A percentile compares a stretch with the other conserved stretches of the same genome.
These are phyloP conservation scores for Tychaedon coryphoeus DNA, from an alignment of 2,113 vertebrate genomes.

Conservation along the genomic window DNA sequence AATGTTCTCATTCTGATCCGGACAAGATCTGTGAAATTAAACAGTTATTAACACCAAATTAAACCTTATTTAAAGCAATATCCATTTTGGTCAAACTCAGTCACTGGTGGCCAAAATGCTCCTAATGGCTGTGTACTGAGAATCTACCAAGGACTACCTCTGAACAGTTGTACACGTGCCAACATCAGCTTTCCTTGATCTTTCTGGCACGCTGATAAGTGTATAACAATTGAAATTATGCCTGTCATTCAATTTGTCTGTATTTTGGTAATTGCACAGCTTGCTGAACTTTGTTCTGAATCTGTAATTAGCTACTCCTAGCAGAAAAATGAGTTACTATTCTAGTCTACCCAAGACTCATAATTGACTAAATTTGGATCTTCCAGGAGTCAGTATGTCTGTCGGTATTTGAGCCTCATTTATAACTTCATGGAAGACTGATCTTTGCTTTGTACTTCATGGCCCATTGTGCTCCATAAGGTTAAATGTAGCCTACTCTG, in stretches of 20 bases:
- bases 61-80: not conserved
- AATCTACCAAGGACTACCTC: not conserved
- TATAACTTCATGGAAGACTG: constrained; percentile 5
- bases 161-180: not conserved
- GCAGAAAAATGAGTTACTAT: constrained; percentile 48
- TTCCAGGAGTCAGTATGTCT: constrained; percentile 43
- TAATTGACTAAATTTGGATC: constrained; percentile 35
- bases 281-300: constrained; percentile 44
- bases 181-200: not conserved
- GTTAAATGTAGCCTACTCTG: not conserved
- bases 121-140: not conserved
- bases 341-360: not conserved
- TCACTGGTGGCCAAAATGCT: not conserved
- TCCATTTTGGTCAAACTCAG: not conserved
- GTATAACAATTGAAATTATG: not conserved
- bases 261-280: constrained; percentile 8
- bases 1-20: not conserved
- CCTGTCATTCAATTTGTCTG: constrained; percentile 36
- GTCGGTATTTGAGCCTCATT: constrained; percentile 15
- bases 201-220: not conserved
- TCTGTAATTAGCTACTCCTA: constrained; percentile 17
- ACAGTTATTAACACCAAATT: not conserved
- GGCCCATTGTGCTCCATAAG: constrained; percentile 17
- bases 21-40: not conserved
- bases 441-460: constrained; percentile 51